Percentiles rank a stretch among this genome's conserved stretches.
These are phyloP conservation scores for Felis chaus DNA, from an alignment of 2,113 vertebrate species.

Conservation along the genomic window DNA sequence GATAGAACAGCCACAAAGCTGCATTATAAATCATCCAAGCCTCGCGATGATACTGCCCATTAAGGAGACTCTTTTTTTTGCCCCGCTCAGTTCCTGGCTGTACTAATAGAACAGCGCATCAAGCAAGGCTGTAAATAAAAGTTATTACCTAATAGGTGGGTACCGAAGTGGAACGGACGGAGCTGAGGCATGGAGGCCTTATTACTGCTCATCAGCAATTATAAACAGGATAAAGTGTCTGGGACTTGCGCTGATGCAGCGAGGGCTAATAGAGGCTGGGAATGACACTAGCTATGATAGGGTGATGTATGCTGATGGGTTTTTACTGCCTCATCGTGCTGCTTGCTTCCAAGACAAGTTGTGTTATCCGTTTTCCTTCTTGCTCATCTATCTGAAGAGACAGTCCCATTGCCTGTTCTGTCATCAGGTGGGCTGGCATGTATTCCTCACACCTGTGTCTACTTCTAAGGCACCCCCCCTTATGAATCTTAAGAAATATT, in stretches of 20 bases:
- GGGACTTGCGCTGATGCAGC: conserved; percentile 79
- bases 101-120: conserved; percentile 85
- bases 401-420: conserved; percentile 66
- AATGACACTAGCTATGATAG: conserved; percentile 74
- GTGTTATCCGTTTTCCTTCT: conserved; percentile 77
- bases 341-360: conserved; percentile 81
- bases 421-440: conserved; percentile 55
- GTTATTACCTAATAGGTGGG: conserved; percentile 88
- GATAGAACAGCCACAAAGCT: conserved; percentile 71
- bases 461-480: background rate
- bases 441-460: conserved; percentile 39
- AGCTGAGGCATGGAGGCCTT: conserved; percentile 85
- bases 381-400: conserved; percentile 65
- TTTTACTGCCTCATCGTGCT: conserved; percentile 83
- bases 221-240: conserved; percentile 86
- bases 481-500: conserved; percentile 61
- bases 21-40: conserved; percentile 78
- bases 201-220: conserved; percentile 90
- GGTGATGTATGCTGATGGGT: conserved; percentile 84
- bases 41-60: conserved; percentile 79
- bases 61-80: conserved; percentile 72
- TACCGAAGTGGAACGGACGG: conserved; percentile 82
- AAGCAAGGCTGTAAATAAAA: conserved; percentile 89
- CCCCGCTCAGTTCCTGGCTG: conserved; percentile 78
- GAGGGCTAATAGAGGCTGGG: conserved; percentile 79